Evolutionary conservation across 2,888 invertebrate species (phyloP), one percentile per base, ranked within the genome.

Genomic region (Andrena minutula): DNA sequence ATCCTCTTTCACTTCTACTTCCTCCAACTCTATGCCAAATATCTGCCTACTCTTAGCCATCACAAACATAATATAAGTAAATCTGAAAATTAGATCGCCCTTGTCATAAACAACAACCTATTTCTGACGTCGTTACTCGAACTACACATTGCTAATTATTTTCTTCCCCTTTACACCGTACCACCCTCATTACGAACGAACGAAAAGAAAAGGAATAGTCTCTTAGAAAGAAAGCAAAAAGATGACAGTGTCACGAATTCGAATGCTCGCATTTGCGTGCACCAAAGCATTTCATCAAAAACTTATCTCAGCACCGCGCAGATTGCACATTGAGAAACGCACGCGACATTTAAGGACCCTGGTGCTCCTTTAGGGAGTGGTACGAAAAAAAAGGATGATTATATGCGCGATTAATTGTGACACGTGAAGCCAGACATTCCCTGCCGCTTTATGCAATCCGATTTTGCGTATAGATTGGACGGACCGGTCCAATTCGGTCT

Each of bases 401-500:
- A 63, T 71, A 75, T 23, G 73, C 58, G n/a, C 80, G 66, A 71
- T 81, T 81, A 77, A 77, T 70, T 68, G 82, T 63, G 71, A 74
- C 75, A 82, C 60, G 61, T 35, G 66, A 53, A 68, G 79, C 63
- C 76, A 65, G 77, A 70, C 73, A 70, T 79, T 53, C 69, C 60
- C 26, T 61, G 83, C 66, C 63, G 74, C 66, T 84, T 82, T 86
- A 76, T 82, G 72, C 86, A 86, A 86, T 75, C 58, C 79, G 84
- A 78, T 78, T 71, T 65, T 56, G 58, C 16, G 63, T 56, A n/a
- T 60, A 78, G 84, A 79, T 73, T 77, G 68, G 30, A 53, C 10
- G 77, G 75, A 86, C 86, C 86, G 86, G 86, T 86, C 74, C 86
- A 78, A 80, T 86, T 79, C 63, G 60, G 65, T 70, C 32, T n/a